phyloP scores from a whole-genome alignment of 2,113 vertebrate genomes.

The Eulemur macaco region DNA sequence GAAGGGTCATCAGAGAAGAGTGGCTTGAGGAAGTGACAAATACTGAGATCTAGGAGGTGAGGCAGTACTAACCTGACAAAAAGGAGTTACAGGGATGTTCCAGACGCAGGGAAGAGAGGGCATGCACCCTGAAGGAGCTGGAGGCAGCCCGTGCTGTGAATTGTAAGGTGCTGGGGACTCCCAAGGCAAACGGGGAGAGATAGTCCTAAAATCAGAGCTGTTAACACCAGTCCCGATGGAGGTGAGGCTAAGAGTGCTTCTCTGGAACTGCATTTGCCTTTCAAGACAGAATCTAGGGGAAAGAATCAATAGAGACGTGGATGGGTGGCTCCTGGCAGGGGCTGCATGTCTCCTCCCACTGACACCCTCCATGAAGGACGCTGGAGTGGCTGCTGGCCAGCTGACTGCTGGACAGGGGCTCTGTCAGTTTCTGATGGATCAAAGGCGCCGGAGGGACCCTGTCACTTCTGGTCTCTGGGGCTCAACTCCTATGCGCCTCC shows the following conservation, averaged over 20 bases:
- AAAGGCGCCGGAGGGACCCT: background rate
- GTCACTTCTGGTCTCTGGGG: background rate
- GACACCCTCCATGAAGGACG: background rate
- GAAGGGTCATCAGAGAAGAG: background rate
- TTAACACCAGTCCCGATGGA: background rate
- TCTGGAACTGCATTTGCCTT: background rate
- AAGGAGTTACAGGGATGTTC: background rate
- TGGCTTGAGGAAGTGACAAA: background rate
- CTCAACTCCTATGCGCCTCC: background rate
- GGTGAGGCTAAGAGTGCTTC: background rate
- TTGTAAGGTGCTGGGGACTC: background rate
- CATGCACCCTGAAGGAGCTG: accelerated
- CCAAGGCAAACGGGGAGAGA: background rate
- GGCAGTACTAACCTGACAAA: background rate
- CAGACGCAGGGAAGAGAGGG: background rate
- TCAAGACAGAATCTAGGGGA: background rate
- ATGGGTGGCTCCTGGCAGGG: background rate
- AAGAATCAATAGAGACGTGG: background rate
- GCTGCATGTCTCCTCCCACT: background rate
- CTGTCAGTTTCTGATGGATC: constrained; percentile 16
- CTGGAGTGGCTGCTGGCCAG: background rate
- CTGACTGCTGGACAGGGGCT: background rate
- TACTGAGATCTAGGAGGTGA: background rate
- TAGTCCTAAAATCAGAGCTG: background rate
- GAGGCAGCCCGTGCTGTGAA: background rate